These are phyloP conservation scores for Pseudomyrmex flavicornis DNA, from an alignment of 1,140 invertebrate genomes.

Conservation along the genomic window DNA sequence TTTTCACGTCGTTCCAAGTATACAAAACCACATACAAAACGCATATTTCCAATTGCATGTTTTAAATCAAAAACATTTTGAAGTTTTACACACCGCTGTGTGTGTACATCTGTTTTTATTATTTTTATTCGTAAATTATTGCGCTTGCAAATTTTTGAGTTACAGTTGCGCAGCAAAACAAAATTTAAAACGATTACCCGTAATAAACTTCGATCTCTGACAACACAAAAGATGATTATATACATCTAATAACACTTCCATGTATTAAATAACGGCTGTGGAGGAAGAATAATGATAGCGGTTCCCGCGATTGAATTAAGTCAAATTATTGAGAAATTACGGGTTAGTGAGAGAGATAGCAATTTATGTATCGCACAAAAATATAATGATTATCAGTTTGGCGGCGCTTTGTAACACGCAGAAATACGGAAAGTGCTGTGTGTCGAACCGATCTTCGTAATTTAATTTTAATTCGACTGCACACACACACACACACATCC, in stretches of 20 bases:
- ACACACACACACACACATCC: background rate
- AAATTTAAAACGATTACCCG: slow-evolving; percentile 25
- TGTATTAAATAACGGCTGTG: slow-evolving; percentile 29
- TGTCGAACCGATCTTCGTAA: background rate
- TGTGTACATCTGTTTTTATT: background rate
- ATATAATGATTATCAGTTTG: slow-evolving; percentile 42
- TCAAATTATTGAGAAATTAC: slow-evolving; percentile 29
- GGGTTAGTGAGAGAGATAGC: background rate
- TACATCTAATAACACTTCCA: slow-evolving; percentile 36
- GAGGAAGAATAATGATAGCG: slow-evolving; percentile 26
- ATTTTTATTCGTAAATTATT: slow-evolving; percentile 5
- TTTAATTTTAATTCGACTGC: slow-evolving; percentile 34
- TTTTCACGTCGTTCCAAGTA: too few relatives aligned
- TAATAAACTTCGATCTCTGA: slow-evolving; percentile 13
- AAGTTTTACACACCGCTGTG: background rate
- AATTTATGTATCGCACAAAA: slow-evolving; percentile 38
- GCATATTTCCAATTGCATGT: background rate
- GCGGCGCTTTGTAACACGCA: slow-evolving; percentile 20
- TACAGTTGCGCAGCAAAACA: background rate
- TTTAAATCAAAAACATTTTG: background rate
- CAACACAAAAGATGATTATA: slow-evolving; percentile 22
- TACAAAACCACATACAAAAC: too few relatives aligned
- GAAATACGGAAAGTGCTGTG: slow-evolving; percentile 28
- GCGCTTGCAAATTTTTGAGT: background rate
- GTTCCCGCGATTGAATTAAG: slow-evolving; percentile 38